Conservation (phyloP, 2,888 invertebrate species). For the Tenthredo amoena region DNA sequence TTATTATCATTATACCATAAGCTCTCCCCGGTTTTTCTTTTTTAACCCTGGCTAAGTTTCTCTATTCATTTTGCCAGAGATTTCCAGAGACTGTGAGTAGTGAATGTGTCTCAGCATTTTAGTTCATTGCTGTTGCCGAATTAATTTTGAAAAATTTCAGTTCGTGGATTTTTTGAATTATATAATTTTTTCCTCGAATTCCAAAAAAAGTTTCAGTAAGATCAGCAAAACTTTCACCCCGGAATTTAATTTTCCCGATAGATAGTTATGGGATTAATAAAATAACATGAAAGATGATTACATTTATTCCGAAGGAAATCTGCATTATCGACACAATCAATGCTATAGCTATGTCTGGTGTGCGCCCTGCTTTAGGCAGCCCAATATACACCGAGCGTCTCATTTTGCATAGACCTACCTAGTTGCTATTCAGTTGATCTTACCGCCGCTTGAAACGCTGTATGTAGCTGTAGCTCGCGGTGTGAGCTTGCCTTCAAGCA, state of each 20-base stretch:
- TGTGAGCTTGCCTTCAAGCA: not conserved
- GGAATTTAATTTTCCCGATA: not conserved
- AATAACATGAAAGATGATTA: not conserved
- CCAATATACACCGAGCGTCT: not conserved
- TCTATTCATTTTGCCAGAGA: not conserved
- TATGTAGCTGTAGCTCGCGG: not conserved
- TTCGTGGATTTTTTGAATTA: not conserved
- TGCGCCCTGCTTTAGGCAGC: constrained; percentile 14
- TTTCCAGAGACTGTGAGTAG: not conserved
- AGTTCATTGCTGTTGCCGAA: not conserved
- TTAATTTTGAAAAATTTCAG: not conserved
- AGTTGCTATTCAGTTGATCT: not conserved
- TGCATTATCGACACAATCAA: constrained; percentile 1
- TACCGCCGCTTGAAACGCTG: not conserved
- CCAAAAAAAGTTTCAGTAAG: not conserved
- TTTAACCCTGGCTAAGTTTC: not conserved
- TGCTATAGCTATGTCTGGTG: not conserved
- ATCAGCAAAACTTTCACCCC: not conserved
- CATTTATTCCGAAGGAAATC: not conserved
- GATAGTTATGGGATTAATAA: not conserved
- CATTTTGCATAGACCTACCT: too few relatives aligned
- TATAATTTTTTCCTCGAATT: not conserved
- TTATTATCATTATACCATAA: not conserved
- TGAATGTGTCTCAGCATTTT: not conserved
- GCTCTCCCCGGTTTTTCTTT: not conserved